Base-by-base conservation (phyloP, 2,888 invertebrate species). In the Latrodectus hesperus region DNA sequence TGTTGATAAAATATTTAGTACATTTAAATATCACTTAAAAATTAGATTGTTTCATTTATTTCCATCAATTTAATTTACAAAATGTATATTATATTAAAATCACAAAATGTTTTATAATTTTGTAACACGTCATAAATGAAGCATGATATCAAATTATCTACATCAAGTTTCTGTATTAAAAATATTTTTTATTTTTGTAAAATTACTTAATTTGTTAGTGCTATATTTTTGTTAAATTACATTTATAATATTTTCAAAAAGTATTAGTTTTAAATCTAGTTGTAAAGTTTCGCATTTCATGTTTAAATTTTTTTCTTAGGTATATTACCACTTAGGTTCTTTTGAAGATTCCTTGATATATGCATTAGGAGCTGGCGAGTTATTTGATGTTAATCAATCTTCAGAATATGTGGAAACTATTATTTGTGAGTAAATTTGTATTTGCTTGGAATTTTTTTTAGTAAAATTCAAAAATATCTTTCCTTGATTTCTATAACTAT, bases 321-420 rank as follows among this genome's bases (percentile, higher is more conserved):
- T 99, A 0, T 99, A 99, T 92, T 99, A 99, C 92, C 99, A 99
- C 93, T 94, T 99, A 90, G 99, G 99, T 55, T 97, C 98, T 0
- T 99, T 98, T 92, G 97, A 98, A 92, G 98, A 99, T 92, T 98
- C 99, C 0, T 93, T 99, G 90, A 97, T 97, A n/a, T 99, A 97
- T 93, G 99, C 99, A 49, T 93, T 99, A 22, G 98, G 98, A 22
- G 98, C 99, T 91, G 98, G 97, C 22, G 95, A 96, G 91, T 93
- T 98, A 26, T 99, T 99, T 92, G 97, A 99, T 93, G 97, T 99
- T 1, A 98, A 97, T 92, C 96, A 96, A 53, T 94, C 96, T 84
- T 96, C 96, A 90, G 98, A 99, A 93, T 99, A 98, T 94, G 98
- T 98, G 1, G 98, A 99, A 92, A 99, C 99, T 0, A 98, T 96